A percentile compares a stretch with the other conserved stretches of the same genome.
Evolutionary conservation across 2,797 vertebrate genomes (phyloP).

Genomic region (Eurystomus glaucurus): DNA sequence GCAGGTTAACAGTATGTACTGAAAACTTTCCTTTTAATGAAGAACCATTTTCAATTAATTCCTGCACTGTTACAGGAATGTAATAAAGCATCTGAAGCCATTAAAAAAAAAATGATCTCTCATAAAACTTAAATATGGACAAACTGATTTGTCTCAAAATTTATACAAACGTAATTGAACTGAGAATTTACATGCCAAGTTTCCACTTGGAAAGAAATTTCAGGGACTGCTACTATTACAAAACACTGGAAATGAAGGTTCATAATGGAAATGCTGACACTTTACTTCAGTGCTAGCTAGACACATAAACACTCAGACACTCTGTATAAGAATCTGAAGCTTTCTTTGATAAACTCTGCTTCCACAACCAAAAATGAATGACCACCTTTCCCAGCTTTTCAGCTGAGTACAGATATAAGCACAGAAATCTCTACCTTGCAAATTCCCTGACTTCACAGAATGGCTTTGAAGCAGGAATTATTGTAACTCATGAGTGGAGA

Average conservation of each 20-base stretch:
- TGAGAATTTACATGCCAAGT: conserved; percentile 67
- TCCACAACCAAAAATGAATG: background rate
- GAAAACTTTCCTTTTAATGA: conserved; percentile 6
- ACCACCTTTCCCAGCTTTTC: background rate
- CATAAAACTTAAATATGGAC: conserved; percentile 66
- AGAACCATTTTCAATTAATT: conserved; percentile 55
- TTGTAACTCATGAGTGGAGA: background rate
- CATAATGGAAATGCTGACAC: conserved; percentile 63
- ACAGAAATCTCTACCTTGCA: conserved; percentile 20
- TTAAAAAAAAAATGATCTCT: conserved; percentile 55
- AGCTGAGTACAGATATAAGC: background rate
- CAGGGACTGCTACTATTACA: conserved; percentile 58
- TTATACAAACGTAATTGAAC: conserved; percentile 68
- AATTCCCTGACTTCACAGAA: conserved; percentile 48
- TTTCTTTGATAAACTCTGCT: conserved; percentile 37
- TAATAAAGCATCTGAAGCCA: conserved; percentile 66
- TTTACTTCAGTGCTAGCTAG: conserved; percentile 46
- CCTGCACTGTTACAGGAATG: conserved; percentile 48
- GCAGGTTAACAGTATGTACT: background rate
- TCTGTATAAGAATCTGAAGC: background rate
- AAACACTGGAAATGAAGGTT: conserved; percentile 59
- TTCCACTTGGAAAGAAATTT: conserved; percentile 69
- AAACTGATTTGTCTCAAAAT: conserved; percentile 76
- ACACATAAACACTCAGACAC: background rate
- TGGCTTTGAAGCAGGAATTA: conserved; percentile 27